These are phyloP conservation scores for Scaptomyza flava DNA, from an alignment of 2,888 invertebrate species.

Conservation along the genomic window DNA sequence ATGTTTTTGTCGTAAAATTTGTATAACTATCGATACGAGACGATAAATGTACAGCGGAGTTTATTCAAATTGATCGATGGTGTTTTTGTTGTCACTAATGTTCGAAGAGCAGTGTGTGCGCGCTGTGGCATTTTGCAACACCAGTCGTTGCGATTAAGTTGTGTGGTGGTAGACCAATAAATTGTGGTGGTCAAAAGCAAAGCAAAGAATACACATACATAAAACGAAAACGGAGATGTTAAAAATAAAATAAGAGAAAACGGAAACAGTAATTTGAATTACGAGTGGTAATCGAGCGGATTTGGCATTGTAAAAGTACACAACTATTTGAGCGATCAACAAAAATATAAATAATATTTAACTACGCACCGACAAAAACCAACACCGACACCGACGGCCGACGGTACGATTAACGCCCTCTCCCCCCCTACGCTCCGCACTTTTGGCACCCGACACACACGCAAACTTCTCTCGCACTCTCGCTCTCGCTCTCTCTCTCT, in stretches of 20 bases:
- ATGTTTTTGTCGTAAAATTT: background rate
- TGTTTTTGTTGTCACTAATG: background rate
- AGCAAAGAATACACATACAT: slow-evolving; percentile 68
- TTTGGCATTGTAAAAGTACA: slow-evolving; percentile 49
- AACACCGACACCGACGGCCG: slow-evolving; percentile 53
- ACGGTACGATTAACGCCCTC: slow-evolving; percentile 63
- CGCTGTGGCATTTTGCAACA: slow-evolving; percentile 44
- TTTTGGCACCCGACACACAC: slow-evolving; percentile 54
- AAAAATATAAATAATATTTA: slow-evolving; percentile 40
- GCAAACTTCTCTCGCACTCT: slow-evolving; percentile 2
- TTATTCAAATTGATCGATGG: background rate
- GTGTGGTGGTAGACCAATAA: slow-evolving; percentile 62
- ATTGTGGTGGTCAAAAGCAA: slow-evolving; percentile 66
- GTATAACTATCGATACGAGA: slow-evolving; percentile 5
- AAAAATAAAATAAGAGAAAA: slow-evolving; percentile 68
- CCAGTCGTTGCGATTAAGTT: slow-evolving; percentile 45
- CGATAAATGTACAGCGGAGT: background rate
- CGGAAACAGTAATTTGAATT: slow-evolving; percentile 71
- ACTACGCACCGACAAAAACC: slow-evolving; percentile 60
- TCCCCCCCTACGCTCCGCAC: slow-evolving; percentile 43
- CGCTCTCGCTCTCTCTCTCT: slow-evolving; percentile 1
- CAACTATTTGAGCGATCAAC: slow-evolving; percentile 48
- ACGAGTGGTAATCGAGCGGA: slow-evolving; percentile 67
- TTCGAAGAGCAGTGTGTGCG: background rate
- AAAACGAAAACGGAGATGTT: slow-evolving; percentile 70